Evolutionary conservation across 1,140 invertebrate genomes (phyloP), one percentile per base, ranked within the genome.

Genomic region (Cydia strobilella): DNA sequence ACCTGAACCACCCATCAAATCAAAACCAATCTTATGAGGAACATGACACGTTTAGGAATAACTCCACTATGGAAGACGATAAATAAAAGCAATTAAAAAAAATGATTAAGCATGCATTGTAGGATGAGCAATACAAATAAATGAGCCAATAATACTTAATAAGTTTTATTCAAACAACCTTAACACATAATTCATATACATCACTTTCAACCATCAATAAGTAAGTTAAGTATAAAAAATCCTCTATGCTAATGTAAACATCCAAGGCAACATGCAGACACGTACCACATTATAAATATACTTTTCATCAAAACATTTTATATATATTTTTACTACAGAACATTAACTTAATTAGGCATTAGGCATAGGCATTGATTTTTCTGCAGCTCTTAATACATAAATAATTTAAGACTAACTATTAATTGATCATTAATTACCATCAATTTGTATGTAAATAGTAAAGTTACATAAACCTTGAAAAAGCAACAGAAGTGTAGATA

Each of bases 1-100:
- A 82, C 23, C 13, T 81, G n/a, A 74, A 25, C 31, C 75, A 75
- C 45, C 20, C 77, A 20, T 20, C 77, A 35, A 81, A 81, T 35
- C 76, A 84, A 48, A 82, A 82, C 66, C 62, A 76, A 7, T 82
- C 77, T 25, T 75, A 79, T 72, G 78, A 84, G 72, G 82, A 85
- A 76, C 79, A 84, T 77, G 82, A 83, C 35, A 77, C 80, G 3
- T 81, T 82, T 27, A 83, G 83, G 77, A 80, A 84, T 74, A 69
- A 79, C 25, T 82, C 78, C 35, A 79, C 77, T n/a, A 82, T 85
- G 78, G 82, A 87, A 13, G 81, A 76, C 65, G 73, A 63, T 72
- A 35, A 45, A 13, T 66, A 76, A 76, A 10, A 73, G 78, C 42
- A 79, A 76, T 72, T 79, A 74, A 75, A 80, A 80, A 79, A 80